These are phyloP conservation scores for Lycocerus yunnanus DNA, from an alignment of 2,888 invertebrate genomes.

Conservation along the genomic window DNA sequence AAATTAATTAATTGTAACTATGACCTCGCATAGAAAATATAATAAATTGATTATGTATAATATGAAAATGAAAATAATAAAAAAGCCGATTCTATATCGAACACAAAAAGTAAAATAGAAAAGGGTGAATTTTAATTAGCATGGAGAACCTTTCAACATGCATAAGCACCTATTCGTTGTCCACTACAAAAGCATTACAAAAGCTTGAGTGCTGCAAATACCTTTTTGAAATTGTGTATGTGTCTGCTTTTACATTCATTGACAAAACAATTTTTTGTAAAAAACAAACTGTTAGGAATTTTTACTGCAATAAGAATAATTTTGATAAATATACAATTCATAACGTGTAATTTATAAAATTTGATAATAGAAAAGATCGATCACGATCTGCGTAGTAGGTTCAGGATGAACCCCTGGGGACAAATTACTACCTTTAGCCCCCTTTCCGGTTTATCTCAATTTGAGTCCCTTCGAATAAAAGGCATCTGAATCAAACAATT, in stretches of 20 bases:
- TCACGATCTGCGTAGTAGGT: slow-evolving; percentile 9
- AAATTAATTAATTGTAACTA: neutral
- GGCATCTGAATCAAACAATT: slow-evolving; percentile 10
- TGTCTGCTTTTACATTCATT: slow-evolving; percentile 31
- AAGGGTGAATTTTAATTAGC: slow-evolving; percentile 29
- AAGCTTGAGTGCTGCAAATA: slow-evolving; percentile 39
- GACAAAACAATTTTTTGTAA: slow-evolving; percentile 23
- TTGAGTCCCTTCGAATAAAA: slow-evolving; percentile 15
- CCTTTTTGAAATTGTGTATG: slow-evolving; percentile 43
- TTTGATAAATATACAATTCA: neutral
- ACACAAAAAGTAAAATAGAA: slow-evolving; percentile 17
- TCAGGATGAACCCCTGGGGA: slow-evolving; percentile 31
- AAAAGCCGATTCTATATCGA: neutral
- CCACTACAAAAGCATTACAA: slow-evolving; percentile 40
- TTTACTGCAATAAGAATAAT: neutral
- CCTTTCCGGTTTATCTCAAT: slow-evolving; percentile 31
- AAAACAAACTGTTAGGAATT: slow-evolving; percentile 2
- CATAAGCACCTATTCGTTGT: slow-evolving; percentile 38
- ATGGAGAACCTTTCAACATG: slow-evolving; percentile 29
- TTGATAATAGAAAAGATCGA: slow-evolving; percentile 11
- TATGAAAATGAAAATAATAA: neutral
- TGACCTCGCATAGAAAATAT: neutral
- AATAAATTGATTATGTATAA: neutral
- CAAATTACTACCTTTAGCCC: slow-evolving; percentile 35
- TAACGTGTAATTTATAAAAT: neutral